Conservation (phyloP, 2,888 invertebrate genomes). For the Diaphora mendica region DNA sequence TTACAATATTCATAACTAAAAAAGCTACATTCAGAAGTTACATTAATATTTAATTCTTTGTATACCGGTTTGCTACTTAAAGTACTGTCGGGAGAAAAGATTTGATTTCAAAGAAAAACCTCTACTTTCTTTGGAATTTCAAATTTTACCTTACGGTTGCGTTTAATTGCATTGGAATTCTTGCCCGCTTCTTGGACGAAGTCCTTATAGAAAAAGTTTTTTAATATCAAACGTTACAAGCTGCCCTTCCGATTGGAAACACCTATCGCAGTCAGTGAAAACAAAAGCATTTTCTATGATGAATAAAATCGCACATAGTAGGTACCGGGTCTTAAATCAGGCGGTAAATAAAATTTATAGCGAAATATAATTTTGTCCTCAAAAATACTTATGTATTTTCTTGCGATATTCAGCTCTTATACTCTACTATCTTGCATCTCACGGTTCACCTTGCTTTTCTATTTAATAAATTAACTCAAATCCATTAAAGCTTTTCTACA, state of each 20-base stretch:
- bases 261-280: slow-evolving; percentile 74
- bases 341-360: slow-evolving; percentile 73
- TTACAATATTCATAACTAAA: slow-evolving; percentile 22
- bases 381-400: slow-evolving; percentile 61
- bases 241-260: slow-evolving; percentile 77
- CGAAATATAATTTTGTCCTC: slow-evolving; percentile 71
- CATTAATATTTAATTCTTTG: slow-evolving; percentile 21
- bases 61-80: slow-evolving; percentile 21
- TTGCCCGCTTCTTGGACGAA: slow-evolving; percentile 60
- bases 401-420: slow-evolving; percentile 54
- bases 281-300: slow-evolving; percentile 76
- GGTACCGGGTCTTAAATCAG: slow-evolving; percentile 66
- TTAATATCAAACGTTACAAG: slow-evolving; percentile 81
- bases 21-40: slow-evolving; percentile 12
- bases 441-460: slow-evolving; percentile 56
- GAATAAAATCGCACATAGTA: slow-evolving; percentile 65
- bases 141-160: slow-evolving; percentile 58
- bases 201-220: slow-evolving; percentile 80
- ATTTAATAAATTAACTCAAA: slow-evolving; percentile 62
- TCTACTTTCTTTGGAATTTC: slow-evolving; percentile 43
- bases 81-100: slow-evolving; percentile 28
- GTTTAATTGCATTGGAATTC: slow-evolving; percentile 71
- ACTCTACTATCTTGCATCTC: slow-evolving; percentile 59
- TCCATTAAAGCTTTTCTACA: slow-evolving; percentile 40
- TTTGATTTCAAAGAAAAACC: slow-evolving; percentile 36